A percentile compares a stretch with the other conserved stretches of the same genome.
These are phyloP conservation scores for Marasmarcha lunaedactyla DNA, from an alignment of 2,888 invertebrate species.

Conservation along the genomic window DNA sequence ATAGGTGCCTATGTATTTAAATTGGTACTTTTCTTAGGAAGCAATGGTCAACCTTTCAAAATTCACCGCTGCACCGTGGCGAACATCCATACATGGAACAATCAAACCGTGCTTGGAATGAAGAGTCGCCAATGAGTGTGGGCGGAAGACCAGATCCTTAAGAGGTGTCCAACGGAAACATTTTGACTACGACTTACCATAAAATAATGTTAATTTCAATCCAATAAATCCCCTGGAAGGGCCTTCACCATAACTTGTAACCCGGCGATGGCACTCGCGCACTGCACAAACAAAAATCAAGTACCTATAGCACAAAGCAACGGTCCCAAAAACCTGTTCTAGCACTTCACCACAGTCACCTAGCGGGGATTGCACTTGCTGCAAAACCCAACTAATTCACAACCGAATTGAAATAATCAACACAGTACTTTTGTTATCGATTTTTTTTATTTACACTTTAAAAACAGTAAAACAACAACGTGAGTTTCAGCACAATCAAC, in stretches of 20 bases:
- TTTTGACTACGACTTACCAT: constrained; percentile 9
- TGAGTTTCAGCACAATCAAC: constrained; percentile 15
- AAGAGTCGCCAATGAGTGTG: not conserved
- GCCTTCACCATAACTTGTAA: constrained; percentile 38
- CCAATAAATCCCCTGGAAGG: not conserved
- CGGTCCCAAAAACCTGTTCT: constrained; percentile 55
- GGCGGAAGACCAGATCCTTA: not conserved
- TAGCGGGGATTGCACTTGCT: constrained; percentile 40
- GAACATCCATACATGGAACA: too few relatives aligned
- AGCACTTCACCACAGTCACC: constrained; percentile 16
- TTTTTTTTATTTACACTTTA: constrained; percentile 33
- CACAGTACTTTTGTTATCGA: constrained; percentile 47
- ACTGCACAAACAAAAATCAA: constrained; percentile 32
- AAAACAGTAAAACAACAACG: not conserved
- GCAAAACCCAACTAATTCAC: constrained; percentile 45
- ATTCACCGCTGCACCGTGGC: too few relatives aligned
- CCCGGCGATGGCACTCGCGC: constrained; percentile 31
- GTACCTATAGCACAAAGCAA: constrained; percentile 54
- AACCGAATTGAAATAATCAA: constrained; percentile 35
- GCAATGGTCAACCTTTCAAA: too few relatives aligned
- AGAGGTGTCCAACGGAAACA: not conserved
- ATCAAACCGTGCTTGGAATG: too few relatives aligned
- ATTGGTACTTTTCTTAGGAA: too few relatives aligned
- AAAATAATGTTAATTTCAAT: not conserved
- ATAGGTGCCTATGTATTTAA: too few relatives aligned